Evolutionary conservation across 2,888 invertebrate species (phyloP), one percentile per base, ranked within the genome.

Genomic region (Monoplex corrugatus): DNA sequence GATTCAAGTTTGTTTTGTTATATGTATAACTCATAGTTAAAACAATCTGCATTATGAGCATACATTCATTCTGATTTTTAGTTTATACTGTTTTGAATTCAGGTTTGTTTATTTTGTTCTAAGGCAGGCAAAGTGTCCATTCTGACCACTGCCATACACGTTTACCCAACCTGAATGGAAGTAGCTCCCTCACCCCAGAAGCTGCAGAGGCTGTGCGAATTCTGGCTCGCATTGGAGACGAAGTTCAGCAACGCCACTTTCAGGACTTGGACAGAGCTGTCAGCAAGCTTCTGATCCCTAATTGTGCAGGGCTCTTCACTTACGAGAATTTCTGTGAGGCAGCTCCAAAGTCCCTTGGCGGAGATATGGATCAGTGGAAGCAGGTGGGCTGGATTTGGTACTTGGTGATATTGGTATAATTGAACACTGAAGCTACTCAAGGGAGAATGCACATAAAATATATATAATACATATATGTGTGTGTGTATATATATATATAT

Each of bases 141-240:
- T 75, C 84, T 35, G 57, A 57, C 84, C 57, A 50, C 19, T 57
- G 16, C 6, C 50, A 19, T 57, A 50, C 84, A 10, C n/a, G 57
- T 44, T 28, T 57, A 19, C 35, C 28, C 19, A 75, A 75, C 75
- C 75, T 63, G 28, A 68, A 68, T 44, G 68, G n/a, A 32, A 88
- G 88, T 83, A 44, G 68, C 38, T 83, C 91, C 13, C 87, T 92
- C 19, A 93, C 92, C 8, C 93, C 93, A 0, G 93, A 93, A 86
- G 92, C 93, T n/a, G 92, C 93, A 19, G 92, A 93, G 68, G 94
- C 92, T 35, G 94, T 94, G 2, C 89, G 90, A 19, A 91, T 93
- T 2, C 89, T 94, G 63, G 93, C 92, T 3, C 89, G 91, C 45
- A 94, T 94, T 23, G 94, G 94, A 3, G 94, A 94, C 89, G 93